Evolutionary conservation across 2,888 invertebrate genomes (phyloP).

Genomic region (Dryococelus australis): DNA sequence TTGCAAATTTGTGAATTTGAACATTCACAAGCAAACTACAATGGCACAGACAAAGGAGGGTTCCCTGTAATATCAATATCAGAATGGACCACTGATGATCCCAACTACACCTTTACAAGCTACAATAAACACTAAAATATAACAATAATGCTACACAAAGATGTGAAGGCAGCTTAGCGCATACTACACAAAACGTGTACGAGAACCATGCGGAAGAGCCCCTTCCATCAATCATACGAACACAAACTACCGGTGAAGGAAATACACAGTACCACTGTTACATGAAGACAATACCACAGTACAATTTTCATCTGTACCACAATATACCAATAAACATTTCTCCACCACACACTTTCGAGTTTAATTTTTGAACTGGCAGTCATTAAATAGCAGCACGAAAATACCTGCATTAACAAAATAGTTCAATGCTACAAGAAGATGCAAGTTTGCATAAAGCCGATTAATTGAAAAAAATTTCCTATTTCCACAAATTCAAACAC

Average conservation of each 20-base stretch:
- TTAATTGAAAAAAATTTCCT: no score
- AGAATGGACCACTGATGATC: not conserved
- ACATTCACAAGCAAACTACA: no score
- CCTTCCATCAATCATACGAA: not conserved
- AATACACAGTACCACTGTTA: not conserved
- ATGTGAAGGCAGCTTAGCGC: not conserved
- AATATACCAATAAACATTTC: not conserved
- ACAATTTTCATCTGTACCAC: not conserved
- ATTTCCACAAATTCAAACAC: no score
- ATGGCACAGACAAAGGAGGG: no score
- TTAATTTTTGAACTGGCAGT: no score
- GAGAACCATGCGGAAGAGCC: slow-evolving; percentile 16
- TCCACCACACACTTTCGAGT: not conserved
- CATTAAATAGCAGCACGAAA: no score
- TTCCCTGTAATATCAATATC: no score
- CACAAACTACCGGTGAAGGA: not conserved
- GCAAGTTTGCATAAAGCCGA: no score
- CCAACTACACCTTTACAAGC: not conserved
- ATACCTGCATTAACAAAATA: no score
- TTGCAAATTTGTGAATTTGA: no score
- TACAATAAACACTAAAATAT: not conserved
- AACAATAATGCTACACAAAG: not conserved
- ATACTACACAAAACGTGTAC: not conserved
- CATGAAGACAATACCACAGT: not conserved
- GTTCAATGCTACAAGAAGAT: no score